phyloP scores from a whole-genome alignment of 2,113 vertebrate species.

The Corythaeola cristata region DNA sequence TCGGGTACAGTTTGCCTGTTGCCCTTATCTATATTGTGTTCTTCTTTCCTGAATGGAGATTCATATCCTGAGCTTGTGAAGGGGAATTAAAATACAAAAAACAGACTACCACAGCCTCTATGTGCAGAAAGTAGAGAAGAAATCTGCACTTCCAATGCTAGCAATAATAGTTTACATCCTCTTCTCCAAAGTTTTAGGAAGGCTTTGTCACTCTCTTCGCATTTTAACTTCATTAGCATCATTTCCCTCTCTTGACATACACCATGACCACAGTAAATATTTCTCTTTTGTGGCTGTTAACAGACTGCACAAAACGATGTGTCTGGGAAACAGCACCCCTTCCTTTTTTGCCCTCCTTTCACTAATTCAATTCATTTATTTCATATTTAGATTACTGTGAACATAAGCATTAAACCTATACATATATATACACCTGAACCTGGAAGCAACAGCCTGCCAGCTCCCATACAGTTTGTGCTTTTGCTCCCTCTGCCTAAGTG shows the following conservation, averaged over 20 bases:
- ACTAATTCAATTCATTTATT: not conserved
- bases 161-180: not conserved
- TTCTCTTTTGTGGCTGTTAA: not conserved
- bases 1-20: not conserved
- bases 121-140: not conserved
- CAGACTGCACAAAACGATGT: rapidly evolving
- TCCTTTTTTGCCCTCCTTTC: not conserved
- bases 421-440: rapidly evolving
- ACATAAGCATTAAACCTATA: not conserved
- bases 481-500: rapidly evolving
- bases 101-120: not conserved
- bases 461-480: not conserved
- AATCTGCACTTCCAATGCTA: not conserved
- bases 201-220: not conserved
- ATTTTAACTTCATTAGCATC: not conserved
- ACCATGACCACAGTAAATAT: not conserved
- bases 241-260: not conserved
- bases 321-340: not conserved
- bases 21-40: not conserved
- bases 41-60: not conserved
- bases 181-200: not conserved
- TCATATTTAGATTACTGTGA: not conserved
- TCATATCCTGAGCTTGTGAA: not conserved
- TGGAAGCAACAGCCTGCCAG: not conserved
- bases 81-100: not conserved